Evolutionary conservation across 1,140 invertebrate species (phyloP), one percentile per base, ranked within the genome.

Genomic region (Sitophilus oryzae): DNA sequence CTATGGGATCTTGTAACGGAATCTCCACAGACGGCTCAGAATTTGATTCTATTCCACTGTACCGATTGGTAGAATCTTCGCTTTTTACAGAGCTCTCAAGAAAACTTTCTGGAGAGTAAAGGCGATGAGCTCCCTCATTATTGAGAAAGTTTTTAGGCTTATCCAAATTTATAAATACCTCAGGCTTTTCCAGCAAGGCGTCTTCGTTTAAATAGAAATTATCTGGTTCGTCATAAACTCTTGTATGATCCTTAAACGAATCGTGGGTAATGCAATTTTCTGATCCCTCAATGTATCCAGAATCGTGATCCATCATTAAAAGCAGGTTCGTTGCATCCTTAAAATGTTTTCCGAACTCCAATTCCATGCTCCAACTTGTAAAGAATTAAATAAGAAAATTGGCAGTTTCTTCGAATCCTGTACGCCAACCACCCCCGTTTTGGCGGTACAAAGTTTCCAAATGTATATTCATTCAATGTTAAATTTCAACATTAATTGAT

Each of bases 221-320:
- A 25, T 57, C 42, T 2, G n/a, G 35, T 20, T 45, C 35, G 5
- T 22, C 51, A 20, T n/a, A 49, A 42, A 16, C 25, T 15, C 19
- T 16, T 30, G 30, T 40, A 37, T 22, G 51, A 38, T 61, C 56
- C 30, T 21, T 41, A 19, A 43, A 55, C 14, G 55, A 59, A 47
- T 61, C 61, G 25, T 64, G 52, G 9, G 64, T 67, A 52, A 65
- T 53, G 53, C 62, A 45, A 22, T 14, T 46, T 25, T 47, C 44
- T 3, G 10, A 25, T 10, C 43, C 52, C 21, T 56, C 53, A 30
- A 49, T 46, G 22, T 56, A 69, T 1, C 67, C 67, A 55, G 66
- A 67, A 55, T 69, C 67, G 45, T 66, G 60, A 58, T 69, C 67
- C 59, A 68, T 63, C 44, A 52, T 51, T 47, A 54, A 41, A 8